A percentile compares a stretch with the other conserved stretches of the same genome.
Conservation (phyloP, 1,140 invertebrate genomes). For the Drosophila littoralis region DNA sequence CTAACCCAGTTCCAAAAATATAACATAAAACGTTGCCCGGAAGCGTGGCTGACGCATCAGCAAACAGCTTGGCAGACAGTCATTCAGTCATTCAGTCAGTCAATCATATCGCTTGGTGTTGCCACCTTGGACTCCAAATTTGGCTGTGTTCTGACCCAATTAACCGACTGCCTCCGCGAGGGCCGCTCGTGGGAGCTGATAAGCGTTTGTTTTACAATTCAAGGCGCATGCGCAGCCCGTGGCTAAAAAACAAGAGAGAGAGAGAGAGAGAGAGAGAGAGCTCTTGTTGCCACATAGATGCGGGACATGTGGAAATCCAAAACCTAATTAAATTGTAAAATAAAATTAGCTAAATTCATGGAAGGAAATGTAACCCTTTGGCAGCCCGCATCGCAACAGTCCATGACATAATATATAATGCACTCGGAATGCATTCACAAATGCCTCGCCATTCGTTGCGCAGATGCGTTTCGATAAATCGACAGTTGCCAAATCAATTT, state of each 20-base stretch:
- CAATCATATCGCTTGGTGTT: neutral
- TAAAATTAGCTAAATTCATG: conserved; percentile 69
- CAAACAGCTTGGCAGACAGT: conserved; percentile 8
- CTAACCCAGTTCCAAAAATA: conserved; percentile 21
- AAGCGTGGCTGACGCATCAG: conserved; percentile 29
- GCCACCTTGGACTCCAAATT: conserved; percentile 31
- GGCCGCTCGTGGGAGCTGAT: neutral
- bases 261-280: neutral
- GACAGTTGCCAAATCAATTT: conserved; percentile 46
- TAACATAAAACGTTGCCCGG: conserved; percentile 16
- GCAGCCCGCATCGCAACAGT: conserved; percentile 51
- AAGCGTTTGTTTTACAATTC: conserved; percentile 24
- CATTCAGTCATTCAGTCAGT: conserved; percentile 3
- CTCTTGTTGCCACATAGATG: conserved; percentile 34
- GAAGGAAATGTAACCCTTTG: conserved; percentile 47
- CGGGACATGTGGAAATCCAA: conserved; percentile 77
- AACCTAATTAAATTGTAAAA: conserved; percentile 78
- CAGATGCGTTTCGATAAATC: conserved; percentile 50
- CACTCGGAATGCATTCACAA: conserved; percentile 24
- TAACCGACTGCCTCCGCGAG: neutral
- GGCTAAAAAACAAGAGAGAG: conserved; percentile 37
- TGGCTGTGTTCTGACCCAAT: conserved; percentile 35
- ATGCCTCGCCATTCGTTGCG: conserved; percentile 57
- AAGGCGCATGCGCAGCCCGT: conserved; percentile 59
- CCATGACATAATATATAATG: conserved; percentile 68